These are phyloP conservation scores for Ctenopoma multispine DNA, from an alignment of 2,797 vertebrate species.

Conservation along the genomic window DNA sequence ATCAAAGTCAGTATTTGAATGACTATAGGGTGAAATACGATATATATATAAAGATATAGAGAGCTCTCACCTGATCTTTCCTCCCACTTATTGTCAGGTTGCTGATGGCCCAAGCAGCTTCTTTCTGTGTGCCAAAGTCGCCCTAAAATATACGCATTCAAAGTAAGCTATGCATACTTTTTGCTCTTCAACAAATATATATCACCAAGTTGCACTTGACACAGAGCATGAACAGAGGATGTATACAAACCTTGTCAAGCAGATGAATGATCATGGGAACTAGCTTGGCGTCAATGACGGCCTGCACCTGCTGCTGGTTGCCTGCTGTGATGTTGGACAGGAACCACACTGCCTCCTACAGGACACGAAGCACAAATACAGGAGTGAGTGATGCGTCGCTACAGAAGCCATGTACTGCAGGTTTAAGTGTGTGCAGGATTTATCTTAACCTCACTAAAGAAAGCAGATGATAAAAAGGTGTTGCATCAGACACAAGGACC, in stretches of 20 bases:
- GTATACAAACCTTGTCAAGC: conserved; percentile 92
- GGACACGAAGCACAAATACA: conserved; percentile 58
- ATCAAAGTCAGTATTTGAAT: no score
- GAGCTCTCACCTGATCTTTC: conserved; percentile 92
- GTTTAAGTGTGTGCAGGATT: not conserved
- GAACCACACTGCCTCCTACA: conserved; percentile 99
- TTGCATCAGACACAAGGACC: not conserved
- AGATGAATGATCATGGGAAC: conserved; percentile 99
- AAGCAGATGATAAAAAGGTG: not conserved
- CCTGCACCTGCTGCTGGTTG: conserved; percentile 99
- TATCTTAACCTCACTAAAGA: not conserved
- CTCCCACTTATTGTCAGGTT: conserved; percentile 99
- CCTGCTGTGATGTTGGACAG: conserved; percentile 99
- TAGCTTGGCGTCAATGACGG: conserved; percentile 97
- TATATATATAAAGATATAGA: no score
- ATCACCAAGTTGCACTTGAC: not conserved
- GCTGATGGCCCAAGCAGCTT: conserved; percentile 99
- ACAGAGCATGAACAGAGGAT: not conserved
- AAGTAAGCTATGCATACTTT: not conserved
- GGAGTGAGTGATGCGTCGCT: not conserved
- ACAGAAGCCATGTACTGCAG: not conserved
- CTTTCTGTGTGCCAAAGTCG: conserved; percentile 99
- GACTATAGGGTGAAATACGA: no score
- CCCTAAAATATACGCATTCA: conserved; percentile 82
- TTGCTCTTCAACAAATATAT: not conserved